These are phyloP conservation scores for Brachionus koreanus DNA, from an alignment of 1,140 invertebrate species.

Conservation along the genomic window DNA sequence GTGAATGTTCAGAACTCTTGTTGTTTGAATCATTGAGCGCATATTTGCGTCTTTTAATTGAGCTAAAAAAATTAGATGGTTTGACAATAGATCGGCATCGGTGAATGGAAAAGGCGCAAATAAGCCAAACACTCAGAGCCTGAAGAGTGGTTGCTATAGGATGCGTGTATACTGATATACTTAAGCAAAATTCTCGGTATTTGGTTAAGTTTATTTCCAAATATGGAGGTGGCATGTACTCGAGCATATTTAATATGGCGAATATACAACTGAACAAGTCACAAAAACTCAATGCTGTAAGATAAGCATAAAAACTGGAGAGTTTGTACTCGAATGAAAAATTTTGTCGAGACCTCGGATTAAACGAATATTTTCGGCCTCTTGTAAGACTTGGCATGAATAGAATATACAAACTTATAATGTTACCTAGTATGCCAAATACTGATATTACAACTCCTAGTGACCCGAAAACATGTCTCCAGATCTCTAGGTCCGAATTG, in stretches of 20 bases:
- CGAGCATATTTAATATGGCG: conserved; percentile 36
- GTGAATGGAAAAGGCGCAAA: conserved; percentile 41
- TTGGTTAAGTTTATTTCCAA: background rate
- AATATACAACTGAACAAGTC: conserved; percentile 36
- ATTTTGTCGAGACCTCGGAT: background rate
- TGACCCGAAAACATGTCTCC: background rate
- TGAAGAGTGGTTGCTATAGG: conserved; percentile 32
- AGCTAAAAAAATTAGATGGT: background rate
- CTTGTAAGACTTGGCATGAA: background rate
- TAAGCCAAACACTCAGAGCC: conserved; percentile 24
- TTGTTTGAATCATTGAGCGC: background rate
- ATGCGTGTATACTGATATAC: conserved; percentile 31
- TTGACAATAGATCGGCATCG: conserved; percentile 26
- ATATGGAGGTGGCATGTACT: conserved; percentile 38
- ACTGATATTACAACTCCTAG: background rate
- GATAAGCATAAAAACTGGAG: conserved; percentile 25
- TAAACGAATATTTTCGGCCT: background rate
- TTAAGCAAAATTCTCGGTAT: conserved; percentile 1
- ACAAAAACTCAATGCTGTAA: conserved; percentile 14
- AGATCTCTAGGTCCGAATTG: conserved; percentile 12
- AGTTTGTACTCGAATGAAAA: conserved; percentile 31
- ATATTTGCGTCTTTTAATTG: conserved; percentile 6
- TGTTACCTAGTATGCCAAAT: conserved; percentile 30
- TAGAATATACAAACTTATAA: background rate
- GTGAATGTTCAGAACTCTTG: background rate